Evolutionary conservation across 1,140 invertebrate species (phyloP).

Genomic region (Cardiocondyla obscurior): DNA sequence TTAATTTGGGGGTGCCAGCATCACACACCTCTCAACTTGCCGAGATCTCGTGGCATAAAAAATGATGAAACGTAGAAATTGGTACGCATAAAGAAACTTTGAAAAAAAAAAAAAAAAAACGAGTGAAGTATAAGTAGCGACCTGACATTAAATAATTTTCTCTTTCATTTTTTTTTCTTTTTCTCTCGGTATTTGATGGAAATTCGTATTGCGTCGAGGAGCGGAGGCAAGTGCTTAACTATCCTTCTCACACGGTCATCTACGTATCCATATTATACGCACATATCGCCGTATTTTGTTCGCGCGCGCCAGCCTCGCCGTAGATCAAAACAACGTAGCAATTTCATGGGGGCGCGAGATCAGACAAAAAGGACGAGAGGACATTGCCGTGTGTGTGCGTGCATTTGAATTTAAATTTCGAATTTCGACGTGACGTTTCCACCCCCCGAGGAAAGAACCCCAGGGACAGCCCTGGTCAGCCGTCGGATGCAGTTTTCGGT

Average conservation of each 20-base stretch:
- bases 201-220: constrained; percentile 54
- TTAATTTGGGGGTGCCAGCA: too few relatives aligned
- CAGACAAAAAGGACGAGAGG: constrained; percentile 55
- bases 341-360: constrained; percentile 66
- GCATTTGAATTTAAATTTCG: constrained; percentile 83
- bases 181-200: neutral
- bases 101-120: too few relatives aligned
- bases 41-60: neutral
- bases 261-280: neutral
- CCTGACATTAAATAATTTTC: neutral
- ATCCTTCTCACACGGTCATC: constrained; percentile 39
- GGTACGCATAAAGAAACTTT: constrained; percentile 8
- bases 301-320: constrained; percentile 48
- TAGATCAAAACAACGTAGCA: constrained; percentile 74
- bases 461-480: constrained; percentile 77
- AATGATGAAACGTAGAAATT: constrained; percentile 4
- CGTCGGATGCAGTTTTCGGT: constrained; percentile 81
- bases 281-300: constrained; percentile 21
- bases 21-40: too few relatives aligned
- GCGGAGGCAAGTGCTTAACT: constrained; percentile 51
- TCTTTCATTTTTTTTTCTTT: neutral
- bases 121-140: neutral
- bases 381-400: constrained; percentile 49
- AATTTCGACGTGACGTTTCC: constrained; percentile 66
- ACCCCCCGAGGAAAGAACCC: constrained; percentile 61